These are phyloP conservation scores for Psilopogon haemacephalus DNA, from an alignment of 2,113 vertebrate genomes.

Conservation along the genomic window DNA sequence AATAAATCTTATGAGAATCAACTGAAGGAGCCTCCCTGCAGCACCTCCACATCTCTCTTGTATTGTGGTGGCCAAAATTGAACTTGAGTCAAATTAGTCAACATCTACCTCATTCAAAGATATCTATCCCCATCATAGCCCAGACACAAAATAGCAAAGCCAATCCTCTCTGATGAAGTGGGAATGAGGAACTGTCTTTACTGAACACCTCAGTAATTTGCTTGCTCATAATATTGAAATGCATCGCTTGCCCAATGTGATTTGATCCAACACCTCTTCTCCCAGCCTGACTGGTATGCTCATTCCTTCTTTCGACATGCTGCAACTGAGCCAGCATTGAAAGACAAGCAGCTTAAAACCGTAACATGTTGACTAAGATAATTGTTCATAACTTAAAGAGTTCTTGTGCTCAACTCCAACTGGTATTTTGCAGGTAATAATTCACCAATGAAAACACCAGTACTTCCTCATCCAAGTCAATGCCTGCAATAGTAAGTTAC, in stretches of 20 bases:
- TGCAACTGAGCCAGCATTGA: background rate
- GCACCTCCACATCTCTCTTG: too few relatives aligned
- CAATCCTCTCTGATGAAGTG: background rate
- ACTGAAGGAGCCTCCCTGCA: too few relatives aligned
- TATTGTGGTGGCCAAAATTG: too few relatives aligned
- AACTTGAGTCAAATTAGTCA: too few relatives aligned
- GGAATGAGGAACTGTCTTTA: background rate
- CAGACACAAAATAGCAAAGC: background rate
- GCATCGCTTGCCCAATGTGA: background rate
- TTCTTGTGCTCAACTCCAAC: background rate
- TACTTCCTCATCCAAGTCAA: background rate
- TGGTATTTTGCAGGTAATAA: background rate
- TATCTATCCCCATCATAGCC: background rate
- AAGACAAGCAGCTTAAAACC: slow-evolving; percentile 10
- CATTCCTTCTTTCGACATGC: background rate
- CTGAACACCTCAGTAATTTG: background rate
- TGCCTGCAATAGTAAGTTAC: background rate
- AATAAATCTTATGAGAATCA: too few relatives aligned
- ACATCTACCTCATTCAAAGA: background rate
- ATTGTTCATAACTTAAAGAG: background rate
- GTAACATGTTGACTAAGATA: background rate
- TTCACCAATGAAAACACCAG: background rate
- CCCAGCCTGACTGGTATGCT: background rate
- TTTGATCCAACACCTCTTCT: background rate
- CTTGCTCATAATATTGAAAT: background rate